phyloP scores from a whole-genome alignment of 2,113 vertebrate genomes.

The Xiphophorus hellerii region DNA sequence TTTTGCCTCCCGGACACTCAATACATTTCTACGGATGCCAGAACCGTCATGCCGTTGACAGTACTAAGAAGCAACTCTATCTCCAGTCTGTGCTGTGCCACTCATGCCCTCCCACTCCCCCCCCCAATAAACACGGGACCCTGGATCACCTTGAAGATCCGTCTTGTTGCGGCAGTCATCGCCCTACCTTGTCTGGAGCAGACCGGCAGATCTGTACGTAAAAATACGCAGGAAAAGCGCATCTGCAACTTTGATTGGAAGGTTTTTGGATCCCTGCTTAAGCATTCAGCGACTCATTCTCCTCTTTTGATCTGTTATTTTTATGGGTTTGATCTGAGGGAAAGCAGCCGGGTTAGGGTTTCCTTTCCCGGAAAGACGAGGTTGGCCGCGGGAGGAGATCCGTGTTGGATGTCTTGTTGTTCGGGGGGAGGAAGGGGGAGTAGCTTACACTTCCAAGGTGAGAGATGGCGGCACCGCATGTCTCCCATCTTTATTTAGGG shows the following conservation, averaged over 20 bases:
- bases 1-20: constrained; percentile 59
- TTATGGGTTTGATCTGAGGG: neutral
- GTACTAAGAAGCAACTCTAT: constrained; percentile 79
- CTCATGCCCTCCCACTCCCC: neutral
- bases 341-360: neutral
- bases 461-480: constrained; percentile 58
- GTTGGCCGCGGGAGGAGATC: constrained; percentile 45
- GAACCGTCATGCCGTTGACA: constrained; percentile 58
- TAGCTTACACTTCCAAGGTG: constrained; percentile 69
- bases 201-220: neutral
- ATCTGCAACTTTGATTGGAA: neutral
- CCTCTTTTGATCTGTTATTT: neutral
- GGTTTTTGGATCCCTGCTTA: neutral
- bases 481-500: constrained; percentile 72
- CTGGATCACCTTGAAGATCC: constrained; percentile 2
- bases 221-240: neutral
- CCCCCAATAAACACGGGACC: constrained; percentile 56
- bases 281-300: neutral
- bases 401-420: constrained; percentile 73
- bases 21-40: constrained; percentile 54
- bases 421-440: constrained; percentile 24
- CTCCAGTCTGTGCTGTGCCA: constrained; percentile 33
- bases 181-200: neutral
- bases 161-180: constrained; percentile 14
- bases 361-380: constrained; percentile 75